Percentiles rank a stretch among this genome's conserved stretches.
These are phyloP conservation scores for Tauraco erythrolophus DNA, from an alignment of 2,113 vertebrate genomes.

Conservation along the genomic window DNA sequence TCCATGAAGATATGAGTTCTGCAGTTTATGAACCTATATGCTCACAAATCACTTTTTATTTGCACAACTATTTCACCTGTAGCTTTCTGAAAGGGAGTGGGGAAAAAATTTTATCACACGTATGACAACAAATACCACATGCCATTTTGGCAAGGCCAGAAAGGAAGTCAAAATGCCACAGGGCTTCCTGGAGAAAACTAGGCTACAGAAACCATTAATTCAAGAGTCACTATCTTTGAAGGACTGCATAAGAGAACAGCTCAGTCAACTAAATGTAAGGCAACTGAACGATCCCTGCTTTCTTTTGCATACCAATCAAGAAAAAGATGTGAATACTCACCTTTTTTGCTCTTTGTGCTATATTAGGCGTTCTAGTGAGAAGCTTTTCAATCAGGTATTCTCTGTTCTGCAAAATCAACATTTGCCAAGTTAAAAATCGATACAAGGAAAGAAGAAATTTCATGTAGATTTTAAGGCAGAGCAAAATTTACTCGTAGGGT, in stretches of 20 bases:
- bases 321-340: constrained; percentile 72
- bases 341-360: constrained; percentile 96
- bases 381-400: constrained; percentile 97
- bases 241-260: background rate
- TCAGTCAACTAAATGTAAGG: background rate
- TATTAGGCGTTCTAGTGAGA: constrained; percentile 91
- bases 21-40: background rate
- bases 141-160: background rate
- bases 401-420: constrained; percentile 89
- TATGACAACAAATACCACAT: background rate
- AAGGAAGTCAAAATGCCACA: background rate
- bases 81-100: background rate
- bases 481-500: constrained; percentile 69
- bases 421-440: constrained; percentile 58
- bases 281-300: background rate
- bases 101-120: rapidly evolving
- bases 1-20: background rate
- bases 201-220: background rate
- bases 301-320: background rate
- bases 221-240: background rate
- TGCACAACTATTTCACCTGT: background rate
- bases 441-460: constrained; percentile 1
- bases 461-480: constrained; percentile 70
- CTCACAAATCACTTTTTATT: background rate
- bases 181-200: background rate